phyloP scores from a whole-genome alignment of 2,888 invertebrate species.

The Pardosa pseudoannulata region DNA sequence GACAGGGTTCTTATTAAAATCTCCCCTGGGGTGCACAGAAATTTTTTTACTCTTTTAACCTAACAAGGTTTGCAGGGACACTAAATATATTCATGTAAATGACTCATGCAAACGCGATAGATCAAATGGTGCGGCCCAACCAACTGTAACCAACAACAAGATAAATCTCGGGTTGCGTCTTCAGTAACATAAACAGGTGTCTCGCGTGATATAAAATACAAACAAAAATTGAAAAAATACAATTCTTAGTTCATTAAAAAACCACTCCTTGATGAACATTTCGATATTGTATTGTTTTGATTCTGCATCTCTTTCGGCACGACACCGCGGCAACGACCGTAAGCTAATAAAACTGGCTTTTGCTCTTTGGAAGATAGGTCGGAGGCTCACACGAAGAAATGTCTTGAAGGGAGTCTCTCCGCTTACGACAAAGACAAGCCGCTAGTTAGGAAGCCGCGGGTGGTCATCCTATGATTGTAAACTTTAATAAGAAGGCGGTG shows the following conservation, averaged over 20 bases:
- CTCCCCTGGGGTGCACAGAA: too few species aligned
- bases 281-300: neutral
- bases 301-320: neutral
- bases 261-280: constrained; percentile 8
- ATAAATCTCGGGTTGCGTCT: neutral
- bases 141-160: too few species aligned
- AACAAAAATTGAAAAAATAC: constrained; percentile 11
- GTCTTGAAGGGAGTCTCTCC: neutral
- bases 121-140: too few species aligned
- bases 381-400: neutral
- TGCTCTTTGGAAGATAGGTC: too few species aligned
- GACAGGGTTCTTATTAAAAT: too few species aligned
- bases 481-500: neutral
- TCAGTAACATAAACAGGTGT: neutral
- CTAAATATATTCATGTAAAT: too few species aligned
- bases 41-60: too few species aligned
- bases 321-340: neutral
- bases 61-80: too few species aligned
- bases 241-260: constrained; percentile 9
- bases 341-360: too few species aligned
- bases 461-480: constrained; percentile 6
- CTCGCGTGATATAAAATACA: neutral
- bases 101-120: too few species aligned
- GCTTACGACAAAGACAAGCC: neutral
- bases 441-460: neutral